Evolutionary conservation across 2,113 vertebrate species (phyloP).

Genomic region (Platichthys flesus): DNA sequence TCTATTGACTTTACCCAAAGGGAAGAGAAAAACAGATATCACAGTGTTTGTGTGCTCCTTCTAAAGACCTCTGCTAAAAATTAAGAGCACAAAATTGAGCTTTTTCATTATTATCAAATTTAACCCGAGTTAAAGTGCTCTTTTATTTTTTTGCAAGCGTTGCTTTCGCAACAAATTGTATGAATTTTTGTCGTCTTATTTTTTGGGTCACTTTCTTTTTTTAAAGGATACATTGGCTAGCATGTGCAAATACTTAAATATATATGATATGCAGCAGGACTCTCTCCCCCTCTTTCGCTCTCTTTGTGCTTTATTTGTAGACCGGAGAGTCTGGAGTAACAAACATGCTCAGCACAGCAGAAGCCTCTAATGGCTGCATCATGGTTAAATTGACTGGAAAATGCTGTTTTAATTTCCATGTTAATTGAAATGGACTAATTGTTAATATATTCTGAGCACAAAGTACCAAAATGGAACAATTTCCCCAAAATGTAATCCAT

Average conservation of each 20-base stretch:
- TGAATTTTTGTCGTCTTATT: background rate
- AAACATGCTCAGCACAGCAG: slow-evolving; percentile 88
- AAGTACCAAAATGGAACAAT: slow-evolving; percentile 77
- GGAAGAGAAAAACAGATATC: slow-evolving; percentile 44
- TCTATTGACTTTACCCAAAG: slow-evolving; percentile 57
- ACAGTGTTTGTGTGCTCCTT: slow-evolving; percentile 9
- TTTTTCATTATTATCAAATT: slow-evolving; percentile 4
- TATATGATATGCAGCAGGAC: slow-evolving; percentile 45
- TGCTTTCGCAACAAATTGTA: too few relatives aligned
- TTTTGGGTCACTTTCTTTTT: background rate
- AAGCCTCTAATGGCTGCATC: slow-evolving; percentile 92
- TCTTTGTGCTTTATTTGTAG: slow-evolving; percentile 45
- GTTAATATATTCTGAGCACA: slow-evolving; percentile 86
- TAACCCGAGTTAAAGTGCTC: background rate
- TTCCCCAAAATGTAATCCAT: slow-evolving; percentile 78
- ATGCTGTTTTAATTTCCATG: slow-evolving; percentile 98
- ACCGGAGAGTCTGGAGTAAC: slow-evolving; percentile 74
- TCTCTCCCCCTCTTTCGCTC: slow-evolving; percentile 49
- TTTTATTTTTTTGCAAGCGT: background rate
- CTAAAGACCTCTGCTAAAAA: background rate
- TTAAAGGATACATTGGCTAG: slow-evolving; percentile 6
- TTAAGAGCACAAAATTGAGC: background rate
- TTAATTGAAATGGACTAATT: slow-evolving; percentile 97
- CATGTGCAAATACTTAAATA: slow-evolving; percentile 27
- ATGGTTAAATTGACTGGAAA: slow-evolving; percentile 98